Base-by-base conservation (phyloP, 2,797 vertebrate genomes). In the Poecilia picta region DNA sequence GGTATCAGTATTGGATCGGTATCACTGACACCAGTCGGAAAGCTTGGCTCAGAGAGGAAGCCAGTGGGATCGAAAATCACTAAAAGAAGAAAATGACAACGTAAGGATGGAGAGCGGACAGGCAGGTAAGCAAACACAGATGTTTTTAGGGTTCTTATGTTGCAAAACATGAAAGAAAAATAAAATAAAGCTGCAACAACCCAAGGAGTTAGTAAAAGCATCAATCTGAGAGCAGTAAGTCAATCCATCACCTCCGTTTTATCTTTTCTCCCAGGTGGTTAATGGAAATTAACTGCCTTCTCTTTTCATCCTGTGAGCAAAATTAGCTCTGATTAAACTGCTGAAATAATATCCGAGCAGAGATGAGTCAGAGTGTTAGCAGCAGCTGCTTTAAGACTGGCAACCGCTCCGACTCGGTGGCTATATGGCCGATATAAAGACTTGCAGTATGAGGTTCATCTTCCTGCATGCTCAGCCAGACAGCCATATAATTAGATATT, bases 401-500 rank as follows among this genome's bases (percentile, higher is more conserved):
- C 84, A 15, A 49, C 70, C n/a, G 75, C 83, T 74, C 55, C 51
- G 43, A 73, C 81, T 81, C 72, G 84, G 83, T 77, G 84, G 84
- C 87, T 84, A 45, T 84, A 89, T 84, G 59, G 87, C 78, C 84
- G 55, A 90, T 85, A 85, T 87, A 91, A 90, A 89, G 88, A 90
- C 86, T 91, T 89, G 74, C 85, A 90, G 88, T 78, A 81, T 64
- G 74, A 89, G 84, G 80, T 92, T 88, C 85, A 89, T 93, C 87
- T 93, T 89, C 87, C 80, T 84, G 57, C 78, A 45, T 76, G 81
- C 87, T 83, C 86, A 45, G 80, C 81, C 89, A 86, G 94, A 94
- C 94, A 93, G 93, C 87, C 77, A 39, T 87, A 93, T 95, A 95
- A 96, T 95, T 95, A 93, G 91, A 92, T 96, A 96, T 96, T 94